phyloP scores from a whole-genome alignment of 2,113 vertebrate species.

The Sceloporus tristichus region DNA sequence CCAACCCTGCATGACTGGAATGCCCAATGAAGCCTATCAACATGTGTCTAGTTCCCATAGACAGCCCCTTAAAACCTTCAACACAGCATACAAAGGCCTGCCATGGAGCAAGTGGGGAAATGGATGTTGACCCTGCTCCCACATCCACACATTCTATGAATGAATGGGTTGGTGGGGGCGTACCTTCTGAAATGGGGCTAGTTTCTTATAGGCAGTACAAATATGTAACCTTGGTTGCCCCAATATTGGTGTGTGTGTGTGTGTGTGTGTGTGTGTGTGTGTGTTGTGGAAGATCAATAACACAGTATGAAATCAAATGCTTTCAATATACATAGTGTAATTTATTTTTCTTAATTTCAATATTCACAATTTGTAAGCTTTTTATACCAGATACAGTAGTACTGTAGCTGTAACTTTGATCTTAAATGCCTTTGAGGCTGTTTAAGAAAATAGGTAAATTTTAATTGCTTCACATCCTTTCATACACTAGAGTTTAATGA shows the following conservation, averaged over 20 bases:
- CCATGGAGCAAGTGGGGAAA: background rate
- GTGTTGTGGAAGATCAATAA: background rate
- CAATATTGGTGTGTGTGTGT: too few species aligned
- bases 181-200: background rate
- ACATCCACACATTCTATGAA: background rate
- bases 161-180: background rate
- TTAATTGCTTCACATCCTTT: conserved; percentile 4
- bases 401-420: conserved; percentile 4
- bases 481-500: conserved; percentile 27
- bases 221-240: background rate
- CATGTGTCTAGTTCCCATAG: too few species aligned
- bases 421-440: background rate
- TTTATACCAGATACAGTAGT: background rate
- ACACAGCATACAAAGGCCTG: background rate
- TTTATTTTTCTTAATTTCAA: conserved; percentile 42
- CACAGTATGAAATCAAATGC: conserved; percentile 13
- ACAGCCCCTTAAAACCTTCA: background rate
- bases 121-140: background rate
- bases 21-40: background rate
- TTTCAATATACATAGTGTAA: conserved; percentile 26
- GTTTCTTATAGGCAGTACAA: background rate
- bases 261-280: too few species aligned
- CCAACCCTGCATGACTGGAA: background rate
- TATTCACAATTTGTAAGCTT: conserved; percentile 32
- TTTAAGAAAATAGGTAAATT: background rate